Base-by-base conservation (phyloP, 2,797 vertebrate species). In the Sebastes flavidus region DNA sequence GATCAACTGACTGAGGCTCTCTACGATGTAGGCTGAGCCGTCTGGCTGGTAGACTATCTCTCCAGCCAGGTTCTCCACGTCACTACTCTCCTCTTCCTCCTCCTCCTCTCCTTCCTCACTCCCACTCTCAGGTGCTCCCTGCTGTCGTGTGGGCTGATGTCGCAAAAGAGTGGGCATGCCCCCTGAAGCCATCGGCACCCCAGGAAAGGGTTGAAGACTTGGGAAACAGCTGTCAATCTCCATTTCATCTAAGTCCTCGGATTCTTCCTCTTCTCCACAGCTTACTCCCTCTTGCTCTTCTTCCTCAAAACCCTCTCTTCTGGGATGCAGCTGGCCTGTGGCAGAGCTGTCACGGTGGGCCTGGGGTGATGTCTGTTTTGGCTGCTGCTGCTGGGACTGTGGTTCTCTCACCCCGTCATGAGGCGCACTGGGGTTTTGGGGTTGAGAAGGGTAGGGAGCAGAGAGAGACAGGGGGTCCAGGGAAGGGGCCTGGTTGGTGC, bases 31-130 rank as follows among this genome's bases (percentile, higher is more conserved):
- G 24, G 99, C 99, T 0, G 99, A 99, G 96, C 99, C 99, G 4
- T 99, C 98, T 0, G 99, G 97, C 96, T 99, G 98, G 95, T 99
- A 99, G 83, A 99, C 97, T 29, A 99, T 99, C 93, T 99, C 99
- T 42, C 99, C 98, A 32, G 97, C 96, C 95, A 99, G 95, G 95
- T 99, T 99, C 96, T 99, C 98, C 92, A 99, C 98, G 46, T 99
- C 98, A 62, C 97, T 99, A 90, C 96, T 98, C 77, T 97, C 96
- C 84, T 98, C 98, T 49, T 99, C 98, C 52, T 97, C 98, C 69
- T 93, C 96, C 29, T 96, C 97, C 52, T 97, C 98, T 93, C 97
- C 97, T 95, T 97, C 97, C 85, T 99, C 98, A 76, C 97, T 98
- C 80, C 96, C 96, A 85, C 98, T 98, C 86, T 99, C 98, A 58